A percentile compares a stretch with the other conserved stretches of the same genome.
Conservation (phyloP, 2,113 vertebrate species). For the Cavia porcellus region DNA sequence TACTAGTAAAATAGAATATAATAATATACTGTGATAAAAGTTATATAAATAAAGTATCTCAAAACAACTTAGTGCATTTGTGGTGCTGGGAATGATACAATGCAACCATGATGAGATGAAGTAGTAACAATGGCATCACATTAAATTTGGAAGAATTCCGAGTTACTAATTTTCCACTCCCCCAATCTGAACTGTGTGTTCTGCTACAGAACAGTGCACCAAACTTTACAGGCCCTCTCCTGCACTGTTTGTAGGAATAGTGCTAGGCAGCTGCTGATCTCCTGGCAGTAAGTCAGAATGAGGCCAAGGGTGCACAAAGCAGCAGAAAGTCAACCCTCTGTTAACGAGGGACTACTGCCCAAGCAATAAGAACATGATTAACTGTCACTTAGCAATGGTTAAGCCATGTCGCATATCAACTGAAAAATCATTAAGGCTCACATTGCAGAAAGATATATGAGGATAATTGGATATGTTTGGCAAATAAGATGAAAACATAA, state of each 20-base stretch:
- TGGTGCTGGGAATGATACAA: not conserved
- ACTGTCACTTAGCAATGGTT: not conserved
- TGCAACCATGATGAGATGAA: not conserved
- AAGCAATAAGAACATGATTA: not conserved
- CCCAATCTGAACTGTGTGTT: too few relatives aligned
- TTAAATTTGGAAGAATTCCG: too few relatives aligned
- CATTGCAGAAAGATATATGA: not conserved
- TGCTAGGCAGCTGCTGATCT: not conserved
- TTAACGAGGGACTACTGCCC: too few relatives aligned
- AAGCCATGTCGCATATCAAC: not conserved
- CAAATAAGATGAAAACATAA: not conserved
- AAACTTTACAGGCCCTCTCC: too few relatives aligned
- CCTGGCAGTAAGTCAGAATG: not conserved
- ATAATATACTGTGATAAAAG: not conserved
- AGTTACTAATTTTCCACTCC: too few relatives aligned
- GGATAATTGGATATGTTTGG: not conserved
- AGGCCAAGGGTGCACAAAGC: not conserved
- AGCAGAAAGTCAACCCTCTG: not conserved
- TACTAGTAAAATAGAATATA: not conserved
- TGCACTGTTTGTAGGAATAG: too few relatives aligned
- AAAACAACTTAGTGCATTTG: not conserved
- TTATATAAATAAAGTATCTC: not conserved
- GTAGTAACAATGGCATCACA: not conserved
- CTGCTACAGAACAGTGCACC: too few relatives aligned
- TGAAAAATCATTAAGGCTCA: not conserved